Percentiles rank a stretch among this genome's conserved stretches.
phyloP scores from a whole-genome alignment of 1,140 invertebrate genomes.

The Dreissena polymorpha region DNA sequence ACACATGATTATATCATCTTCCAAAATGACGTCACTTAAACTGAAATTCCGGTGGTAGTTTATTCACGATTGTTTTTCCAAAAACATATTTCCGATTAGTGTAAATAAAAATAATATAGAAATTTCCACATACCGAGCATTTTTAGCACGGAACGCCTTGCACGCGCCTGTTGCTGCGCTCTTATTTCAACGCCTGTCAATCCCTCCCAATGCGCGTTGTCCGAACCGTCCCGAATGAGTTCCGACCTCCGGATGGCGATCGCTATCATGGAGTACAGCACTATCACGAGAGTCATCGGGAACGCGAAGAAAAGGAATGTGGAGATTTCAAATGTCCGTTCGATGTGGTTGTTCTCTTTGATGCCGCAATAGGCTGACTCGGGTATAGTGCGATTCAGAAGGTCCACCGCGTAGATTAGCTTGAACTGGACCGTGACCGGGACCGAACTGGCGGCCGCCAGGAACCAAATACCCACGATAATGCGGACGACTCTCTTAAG shows the following conservation, averaged over 20 bases:
- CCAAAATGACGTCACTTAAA: neutral
- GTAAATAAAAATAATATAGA: neutral
- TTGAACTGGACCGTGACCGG: slow-evolving; percentile 81
- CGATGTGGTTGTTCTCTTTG: slow-evolving; percentile 61
- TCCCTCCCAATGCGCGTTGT: slow-evolving; percentile 50
- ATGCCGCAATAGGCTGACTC: slow-evolving; percentile 74
- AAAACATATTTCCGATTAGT: neutral
- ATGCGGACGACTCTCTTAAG: slow-evolving; percentile 89
- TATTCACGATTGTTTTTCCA: neutral
- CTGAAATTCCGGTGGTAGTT: neutral
- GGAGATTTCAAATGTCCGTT: slow-evolving; percentile 73
- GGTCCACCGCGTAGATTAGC: slow-evolving; percentile 63
- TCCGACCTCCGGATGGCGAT: slow-evolving; percentile 70
- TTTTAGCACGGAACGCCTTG: slow-evolving; percentile 73
- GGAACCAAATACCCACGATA: slow-evolving; percentile 88
- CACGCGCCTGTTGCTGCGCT: slow-evolving; percentile 55
- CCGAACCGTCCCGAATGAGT: slow-evolving; percentile 41
- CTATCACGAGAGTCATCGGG: slow-evolving; percentile 78
- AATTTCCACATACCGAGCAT: slow-evolving; percentile 73
- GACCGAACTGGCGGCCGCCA: slow-evolving; percentile 88
- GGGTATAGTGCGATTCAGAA: slow-evolving; percentile 50
- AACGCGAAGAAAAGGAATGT: slow-evolving; percentile 79
- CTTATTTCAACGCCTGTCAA: slow-evolving; percentile 51
- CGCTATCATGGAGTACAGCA: slow-evolving; percentile 78
- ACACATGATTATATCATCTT: neutral